phyloP scores from a whole-genome alignment of 2,113 vertebrate species.

The Uria aalge region DNA sequence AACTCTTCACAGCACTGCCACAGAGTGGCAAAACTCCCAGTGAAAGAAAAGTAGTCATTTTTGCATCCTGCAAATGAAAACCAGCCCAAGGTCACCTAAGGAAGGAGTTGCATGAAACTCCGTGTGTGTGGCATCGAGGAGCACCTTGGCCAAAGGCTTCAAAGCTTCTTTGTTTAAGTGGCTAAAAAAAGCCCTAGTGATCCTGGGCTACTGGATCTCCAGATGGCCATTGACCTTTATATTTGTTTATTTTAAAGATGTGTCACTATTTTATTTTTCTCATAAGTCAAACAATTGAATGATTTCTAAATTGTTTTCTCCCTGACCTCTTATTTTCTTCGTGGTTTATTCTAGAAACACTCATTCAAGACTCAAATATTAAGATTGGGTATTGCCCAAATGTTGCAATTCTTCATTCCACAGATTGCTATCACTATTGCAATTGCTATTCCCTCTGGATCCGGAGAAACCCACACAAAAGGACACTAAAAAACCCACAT shows the following conservation, averaged over 20 bases:
- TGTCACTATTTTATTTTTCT: neutral
- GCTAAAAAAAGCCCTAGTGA: neutral
- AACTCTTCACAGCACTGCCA: neutral
- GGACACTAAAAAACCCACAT: neutral
- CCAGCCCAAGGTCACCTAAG: neutral
- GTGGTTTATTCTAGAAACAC: conserved; percentile 16
- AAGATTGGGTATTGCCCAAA: neutral
- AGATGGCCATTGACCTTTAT: neutral
- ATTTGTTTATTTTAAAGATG: neutral
- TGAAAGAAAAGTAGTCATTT: neutral
- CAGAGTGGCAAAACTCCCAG: neutral
- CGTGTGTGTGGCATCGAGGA: neutral
- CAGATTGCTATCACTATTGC: conserved; percentile 24
- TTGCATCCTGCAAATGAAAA: neutral
- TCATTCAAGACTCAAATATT: conserved; percentile 10
- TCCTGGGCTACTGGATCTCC: neutral
- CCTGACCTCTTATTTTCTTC: conserved; percentile 11
- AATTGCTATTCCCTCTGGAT: conserved; percentile 11
- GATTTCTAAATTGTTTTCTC: conserved; percentile 11
- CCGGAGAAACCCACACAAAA: conserved; percentile 2
- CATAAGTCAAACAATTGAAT: neutral
- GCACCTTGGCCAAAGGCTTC: neutral
- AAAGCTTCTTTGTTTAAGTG: neutral
- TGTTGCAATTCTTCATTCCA: conserved; percentile 56
- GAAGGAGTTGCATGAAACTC: neutral